Conservation (phyloP, 64 coral and sea anemone genomes). For the Pachyseris speciosa region DNA sequence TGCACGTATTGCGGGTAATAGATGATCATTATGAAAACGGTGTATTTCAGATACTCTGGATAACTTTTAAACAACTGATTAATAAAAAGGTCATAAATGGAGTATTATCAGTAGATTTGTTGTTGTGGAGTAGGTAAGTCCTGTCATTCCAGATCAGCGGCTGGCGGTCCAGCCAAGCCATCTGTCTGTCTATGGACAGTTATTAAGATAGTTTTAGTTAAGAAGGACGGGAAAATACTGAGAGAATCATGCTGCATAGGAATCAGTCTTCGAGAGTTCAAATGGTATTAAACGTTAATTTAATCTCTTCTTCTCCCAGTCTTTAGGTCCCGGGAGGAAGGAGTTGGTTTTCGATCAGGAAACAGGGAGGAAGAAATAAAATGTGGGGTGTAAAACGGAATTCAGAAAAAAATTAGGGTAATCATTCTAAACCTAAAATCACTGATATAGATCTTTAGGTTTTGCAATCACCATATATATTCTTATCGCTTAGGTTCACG, state of each 20-base stretch:
- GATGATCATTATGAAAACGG: too few relatives aligned
- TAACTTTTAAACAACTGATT: too few relatives aligned
- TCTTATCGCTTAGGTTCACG: slow-evolving; percentile 8
- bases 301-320: neutral
- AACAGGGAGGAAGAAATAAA: neutral
- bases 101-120: too few relatives aligned
- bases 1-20: too few relatives aligned
- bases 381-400: neutral
- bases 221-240: too few relatives aligned
- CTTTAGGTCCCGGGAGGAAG: neutral
- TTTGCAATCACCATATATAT: neutral
- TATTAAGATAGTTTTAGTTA: neutral
- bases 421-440: neutral
- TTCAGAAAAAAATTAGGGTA: neutral
- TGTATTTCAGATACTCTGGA: too few relatives aligned
- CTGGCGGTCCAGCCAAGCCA: too few relatives aligned
- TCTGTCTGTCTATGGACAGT: neutral
- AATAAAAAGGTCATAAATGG: too few relatives aligned
- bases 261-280: neutral
- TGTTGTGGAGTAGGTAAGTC: too few relatives aligned
- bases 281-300: neutral
- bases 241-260: neutral
- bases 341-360: neutral
- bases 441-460: neutral
- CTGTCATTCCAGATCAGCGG: too few relatives aligned